A percentile compares a stretch with the other conserved stretches of the same genome.
These are phyloP conservation scores for Gallinago undulata DNA, from an alignment of 2,113 vertebrate species.

Conservation along the genomic window DNA sequence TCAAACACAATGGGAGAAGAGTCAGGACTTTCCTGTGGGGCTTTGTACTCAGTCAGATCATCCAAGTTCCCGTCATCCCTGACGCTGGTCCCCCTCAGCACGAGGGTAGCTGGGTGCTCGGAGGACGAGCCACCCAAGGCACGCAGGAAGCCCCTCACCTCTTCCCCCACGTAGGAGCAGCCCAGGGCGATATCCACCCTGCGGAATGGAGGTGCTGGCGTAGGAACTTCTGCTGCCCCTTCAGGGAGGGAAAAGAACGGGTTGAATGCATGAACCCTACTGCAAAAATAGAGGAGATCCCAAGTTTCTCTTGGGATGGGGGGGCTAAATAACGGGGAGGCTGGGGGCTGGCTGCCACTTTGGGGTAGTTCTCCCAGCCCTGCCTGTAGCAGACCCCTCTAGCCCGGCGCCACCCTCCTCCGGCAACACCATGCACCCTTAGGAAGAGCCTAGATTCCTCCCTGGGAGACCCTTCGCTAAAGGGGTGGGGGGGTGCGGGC, in stretches of 20 bases:
- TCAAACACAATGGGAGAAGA: slow-evolving; percentile 75
- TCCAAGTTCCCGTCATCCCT: slow-evolving; percentile 69
- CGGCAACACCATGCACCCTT: not conserved
- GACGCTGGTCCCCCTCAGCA: slow-evolving; percentile 73
- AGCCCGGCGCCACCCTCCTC: not conserved
- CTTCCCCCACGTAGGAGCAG: slow-evolving; percentile 74
- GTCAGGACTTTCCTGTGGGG: slow-evolving; percentile 36
- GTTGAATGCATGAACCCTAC: not conserved
- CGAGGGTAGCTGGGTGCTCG: slow-evolving; percentile 71
- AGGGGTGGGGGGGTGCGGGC: fast-evolving
- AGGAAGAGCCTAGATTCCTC: not conserved
- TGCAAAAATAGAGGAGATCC: too few relatives aligned
- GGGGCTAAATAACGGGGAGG: too few relatives aligned
- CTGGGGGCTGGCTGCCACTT: not conserved
- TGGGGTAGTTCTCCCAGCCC: not conserved
- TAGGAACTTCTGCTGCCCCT: not conserved
- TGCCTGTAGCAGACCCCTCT: not conserved
- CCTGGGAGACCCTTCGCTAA: too few relatives aligned
- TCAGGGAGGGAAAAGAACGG: not conserved
- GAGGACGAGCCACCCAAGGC: slow-evolving; percentile 7
- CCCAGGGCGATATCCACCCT: slow-evolving; percentile 77
- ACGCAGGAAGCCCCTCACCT: not conserved
- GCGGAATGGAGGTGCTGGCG: not conserved
- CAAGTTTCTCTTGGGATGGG: not conserved
- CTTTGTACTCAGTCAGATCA: slow-evolving; percentile 73